phyloP scores from a whole-genome alignment of 2,888 invertebrate species.

The Drosophila tripunctata region DNA sequence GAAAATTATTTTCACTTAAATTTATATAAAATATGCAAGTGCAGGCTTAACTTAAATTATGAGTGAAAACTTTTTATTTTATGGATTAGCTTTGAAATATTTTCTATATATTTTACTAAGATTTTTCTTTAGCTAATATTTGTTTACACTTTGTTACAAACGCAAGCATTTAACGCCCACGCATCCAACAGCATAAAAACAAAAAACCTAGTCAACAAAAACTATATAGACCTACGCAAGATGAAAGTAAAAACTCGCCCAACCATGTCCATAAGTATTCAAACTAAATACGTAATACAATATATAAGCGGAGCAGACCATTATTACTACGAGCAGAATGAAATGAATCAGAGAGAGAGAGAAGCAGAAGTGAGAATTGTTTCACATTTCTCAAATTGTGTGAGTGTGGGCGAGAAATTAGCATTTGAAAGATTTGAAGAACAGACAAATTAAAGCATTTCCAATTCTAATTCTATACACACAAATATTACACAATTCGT shows the following conservation, averaged over 20 bases:
- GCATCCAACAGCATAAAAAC: constrained; percentile 10
- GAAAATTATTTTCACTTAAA: neutral
- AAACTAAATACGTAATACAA: neutral
- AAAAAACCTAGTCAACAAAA: constrained; percentile 40
- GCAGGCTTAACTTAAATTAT: no score
- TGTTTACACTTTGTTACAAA: constrained; percentile 23
- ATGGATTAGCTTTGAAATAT: neutral
- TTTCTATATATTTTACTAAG: neutral
- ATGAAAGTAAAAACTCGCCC: constrained; percentile 32
- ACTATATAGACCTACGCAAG: constrained; percentile 30
- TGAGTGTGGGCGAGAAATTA: constrained; percentile 53
- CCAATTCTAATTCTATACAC: constrained; percentile 28
- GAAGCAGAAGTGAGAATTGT: neutral
- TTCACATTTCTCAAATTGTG: constrained; percentile 26
- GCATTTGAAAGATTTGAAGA: constrained; percentile 31
- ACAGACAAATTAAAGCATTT: constrained; percentile 12
- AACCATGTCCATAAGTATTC: neutral
- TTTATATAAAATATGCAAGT: no score
- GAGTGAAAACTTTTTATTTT: neutral
- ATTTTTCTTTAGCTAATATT: no score
- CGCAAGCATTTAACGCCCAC: constrained; percentile 6
- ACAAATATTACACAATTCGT: constrained; percentile 51
- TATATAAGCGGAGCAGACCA: neutral
- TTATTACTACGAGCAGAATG: constrained; percentile 15
- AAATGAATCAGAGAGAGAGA: constrained; percentile 7